These are phyloP conservation scores for Pipistrellus nathusii DNA, from an alignment of 2,797 vertebrate species.

Conservation along the genomic window DNA sequence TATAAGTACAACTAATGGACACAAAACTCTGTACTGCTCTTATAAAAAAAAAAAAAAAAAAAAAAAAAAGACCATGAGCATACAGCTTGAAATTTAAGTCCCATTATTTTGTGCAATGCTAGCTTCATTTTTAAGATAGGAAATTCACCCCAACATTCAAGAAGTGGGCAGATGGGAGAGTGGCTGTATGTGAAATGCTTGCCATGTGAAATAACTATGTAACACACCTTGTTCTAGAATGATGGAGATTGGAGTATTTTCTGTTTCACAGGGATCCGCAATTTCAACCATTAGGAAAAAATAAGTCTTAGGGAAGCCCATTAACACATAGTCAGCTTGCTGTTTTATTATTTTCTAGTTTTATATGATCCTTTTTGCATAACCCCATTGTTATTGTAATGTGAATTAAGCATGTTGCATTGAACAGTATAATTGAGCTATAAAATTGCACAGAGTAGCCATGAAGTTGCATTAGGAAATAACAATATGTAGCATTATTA, in stretches of 20 bases:
- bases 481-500: slow-evolving; percentile 28
- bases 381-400: slow-evolving; percentile 33
- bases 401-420: slow-evolving; percentile 37
- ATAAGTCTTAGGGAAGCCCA: not conserved
- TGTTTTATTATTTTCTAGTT: slow-evolving; percentile 45
- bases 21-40: not conserved
- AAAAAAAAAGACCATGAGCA: not conserved
- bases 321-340: slow-evolving; percentile 11
- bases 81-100: not conserved
- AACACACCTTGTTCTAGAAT: not conserved
- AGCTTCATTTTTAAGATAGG: not conserved
- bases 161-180: not conserved
- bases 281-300: not conserved
- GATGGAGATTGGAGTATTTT: not conserved
- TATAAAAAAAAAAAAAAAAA: not conserved
- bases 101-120: not conserved
- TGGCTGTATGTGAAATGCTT: not conserved
- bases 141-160: not conserved
- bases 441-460: not conserved
- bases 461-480: slow-evolving; percentile 25
- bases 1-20: too few relatives aligned
- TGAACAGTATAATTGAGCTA: not conserved
- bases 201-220: not conserved
- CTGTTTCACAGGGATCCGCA: not conserved
- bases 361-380: not conserved